Conservation (phyloP, 1,140 invertebrate species). For the Mylabris phalerata region DNA sequence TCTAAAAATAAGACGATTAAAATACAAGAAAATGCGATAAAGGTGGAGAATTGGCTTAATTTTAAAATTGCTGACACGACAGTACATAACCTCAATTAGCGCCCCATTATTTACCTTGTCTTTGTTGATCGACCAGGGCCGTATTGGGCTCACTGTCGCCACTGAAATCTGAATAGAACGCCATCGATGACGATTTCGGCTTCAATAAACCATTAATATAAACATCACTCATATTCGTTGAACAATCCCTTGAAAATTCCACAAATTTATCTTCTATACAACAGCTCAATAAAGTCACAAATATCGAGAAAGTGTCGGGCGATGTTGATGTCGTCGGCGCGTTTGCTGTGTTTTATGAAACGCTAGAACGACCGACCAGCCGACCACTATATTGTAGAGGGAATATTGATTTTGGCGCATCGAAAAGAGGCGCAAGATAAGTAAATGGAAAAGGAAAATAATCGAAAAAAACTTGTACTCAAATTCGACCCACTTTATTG, state of each 20-base stretch:
- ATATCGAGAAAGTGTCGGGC: too few species aligned
- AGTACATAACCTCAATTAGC: not conserved
- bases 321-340: not conserved
- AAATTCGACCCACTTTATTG: not conserved
- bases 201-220: conserved; percentile 17
- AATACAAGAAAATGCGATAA: too few species aligned
- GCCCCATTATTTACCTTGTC: conserved; percentile 16
- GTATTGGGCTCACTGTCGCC: conserved; percentile 18
- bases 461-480: not conserved
- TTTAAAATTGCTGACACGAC: not conserved
- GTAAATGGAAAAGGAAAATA: not conserved
- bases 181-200: conserved; percentile 11
- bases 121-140: conserved; percentile 17
- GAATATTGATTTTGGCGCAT: conserved; percentile 27
- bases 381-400: not conserved
- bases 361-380: not conserved
- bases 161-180: conserved; percentile 20
- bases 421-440: not conserved
- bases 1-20: too few species aligned
- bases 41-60: too few species aligned
- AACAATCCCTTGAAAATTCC: not conserved
- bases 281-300: not conserved
- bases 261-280: not conserved
- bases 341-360: not conserved
- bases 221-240: conserved; percentile 19